Percentiles rank a stretch among this genome's conserved stretches.
phyloP scores from a whole-genome alignment of 1,140 invertebrate genomes.

The Spodoptera frugiperda region DNA sequence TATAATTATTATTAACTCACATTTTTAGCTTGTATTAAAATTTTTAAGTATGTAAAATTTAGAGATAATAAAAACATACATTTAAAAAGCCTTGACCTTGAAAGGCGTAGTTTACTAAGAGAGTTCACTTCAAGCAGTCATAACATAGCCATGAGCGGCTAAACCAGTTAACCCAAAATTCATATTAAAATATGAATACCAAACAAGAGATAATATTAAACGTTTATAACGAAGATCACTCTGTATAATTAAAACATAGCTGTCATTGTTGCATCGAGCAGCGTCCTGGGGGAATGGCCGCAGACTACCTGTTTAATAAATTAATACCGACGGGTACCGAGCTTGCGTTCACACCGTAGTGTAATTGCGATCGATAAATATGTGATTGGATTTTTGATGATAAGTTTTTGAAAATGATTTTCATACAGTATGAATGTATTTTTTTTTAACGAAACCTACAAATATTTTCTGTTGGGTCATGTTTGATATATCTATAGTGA shows the following conservation, averaged over 20 bases:
- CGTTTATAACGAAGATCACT: conserved; percentile 1
- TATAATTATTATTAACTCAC: too few species aligned
- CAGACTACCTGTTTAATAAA: conserved; percentile 19
- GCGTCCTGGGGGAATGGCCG: background rate
- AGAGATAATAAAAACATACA: too few species aligned
- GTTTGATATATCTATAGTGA: too few species aligned
- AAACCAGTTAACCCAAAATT: too few species aligned
- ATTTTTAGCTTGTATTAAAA: too few species aligned
- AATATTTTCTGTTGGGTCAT: too few species aligned
- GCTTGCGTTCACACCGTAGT: background rate
- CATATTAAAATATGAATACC: background rate
- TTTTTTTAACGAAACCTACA: background rate
- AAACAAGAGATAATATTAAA: background rate
- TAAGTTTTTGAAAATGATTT: background rate
- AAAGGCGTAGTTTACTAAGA: too few species aligned
- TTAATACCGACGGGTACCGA: background rate
- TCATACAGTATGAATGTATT: too few species aligned
- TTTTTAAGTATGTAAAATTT: too few species aligned
- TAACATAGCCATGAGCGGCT: too few species aligned
- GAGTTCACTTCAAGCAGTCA: too few species aligned
- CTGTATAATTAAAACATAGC: conserved; percentile 19
- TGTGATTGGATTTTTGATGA: background rate
- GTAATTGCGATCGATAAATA: background rate
- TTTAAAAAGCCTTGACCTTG: too few species aligned
- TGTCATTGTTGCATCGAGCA: conserved; percentile 13